These are phyloP conservation scores for Aphis gossypii DNA, from an alignment of 1,140 invertebrate genomes.

Conservation along the genomic window DNA sequence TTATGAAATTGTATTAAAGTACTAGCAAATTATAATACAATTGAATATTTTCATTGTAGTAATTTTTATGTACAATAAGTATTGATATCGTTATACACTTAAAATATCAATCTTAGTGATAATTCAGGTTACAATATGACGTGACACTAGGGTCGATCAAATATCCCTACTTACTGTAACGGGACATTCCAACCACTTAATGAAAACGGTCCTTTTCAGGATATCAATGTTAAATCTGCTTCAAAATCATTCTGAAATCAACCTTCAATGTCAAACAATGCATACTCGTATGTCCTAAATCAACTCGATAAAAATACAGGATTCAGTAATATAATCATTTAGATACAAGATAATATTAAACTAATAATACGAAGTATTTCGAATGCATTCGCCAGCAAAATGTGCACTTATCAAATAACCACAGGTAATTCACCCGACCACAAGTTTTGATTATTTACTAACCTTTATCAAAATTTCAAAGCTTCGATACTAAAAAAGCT, in stretches of 20 bases:
- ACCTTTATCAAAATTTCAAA: too few species aligned
- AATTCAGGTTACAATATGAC: neutral
- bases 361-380: too few species aligned
- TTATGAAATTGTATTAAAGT: neutral
- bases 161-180: neutral
- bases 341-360: too few species aligned
- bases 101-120: neutral
- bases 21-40: neutral
- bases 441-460: too few species aligned
- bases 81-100: neutral
- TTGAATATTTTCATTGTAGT: neutral
- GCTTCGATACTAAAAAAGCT: too few species aligned
- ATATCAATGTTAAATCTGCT: neutral
- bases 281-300: too few species aligned
- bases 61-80: neutral
- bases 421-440: too few species aligned
- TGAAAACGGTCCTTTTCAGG: neutral
- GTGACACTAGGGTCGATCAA: neutral
- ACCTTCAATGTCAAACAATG: neutral
- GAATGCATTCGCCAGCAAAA: too few species aligned
- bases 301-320: too few species aligned
- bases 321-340: too few species aligned
- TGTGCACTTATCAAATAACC: too few species aligned
- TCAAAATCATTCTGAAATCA: neutral
- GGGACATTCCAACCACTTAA: neutral